A percentile compares a stretch with the other conserved stretches of the same genome.
Evolutionary conservation across 37 sponge, comb jelly and placozoan genomes (phyloP).

Genomic region (Cladorhizidae sp.): DNA sequence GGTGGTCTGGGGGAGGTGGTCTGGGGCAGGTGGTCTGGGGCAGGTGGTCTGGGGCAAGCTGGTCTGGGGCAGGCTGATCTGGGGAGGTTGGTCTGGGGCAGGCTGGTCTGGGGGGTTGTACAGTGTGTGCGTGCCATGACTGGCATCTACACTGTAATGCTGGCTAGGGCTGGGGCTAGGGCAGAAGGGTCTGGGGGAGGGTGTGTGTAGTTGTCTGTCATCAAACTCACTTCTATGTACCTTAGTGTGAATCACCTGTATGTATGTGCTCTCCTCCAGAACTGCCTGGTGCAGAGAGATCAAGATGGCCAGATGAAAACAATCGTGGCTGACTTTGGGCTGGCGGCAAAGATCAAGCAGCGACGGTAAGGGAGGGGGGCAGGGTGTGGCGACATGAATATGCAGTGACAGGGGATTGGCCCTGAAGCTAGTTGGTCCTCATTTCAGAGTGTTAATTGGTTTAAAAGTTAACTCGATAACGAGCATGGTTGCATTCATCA

Average conservation of each 20-base stretch:
- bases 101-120: background rate
- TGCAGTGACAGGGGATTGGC: too few relatives aligned
- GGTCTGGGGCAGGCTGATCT: background rate
- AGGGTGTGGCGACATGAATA: too few relatives aligned
- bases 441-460: too few relatives aligned
- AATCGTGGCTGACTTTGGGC: constrained; percentile 95
- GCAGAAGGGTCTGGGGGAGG: background rate
- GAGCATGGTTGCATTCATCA: too few relatives aligned
- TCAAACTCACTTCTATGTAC: background rate
- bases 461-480: too few relatives aligned
- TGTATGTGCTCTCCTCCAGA: constrained; percentile 43
- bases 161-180: too few relatives aligned
- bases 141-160: too few relatives aligned
- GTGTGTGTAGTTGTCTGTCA: background rate
- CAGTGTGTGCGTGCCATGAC: background rate
- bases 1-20: background rate
- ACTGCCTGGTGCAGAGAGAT: constrained; percentile 74
- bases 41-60: background rate
- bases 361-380: constrained; percentile 33
- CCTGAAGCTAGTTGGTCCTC: too few relatives aligned
- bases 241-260: constrained; percentile 7
- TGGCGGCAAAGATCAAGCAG: constrained; percentile 86
- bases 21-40: background rate
- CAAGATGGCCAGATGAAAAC: constrained; percentile 36
- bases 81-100: background rate